Conservation (phyloP, 2,113 vertebrate genomes). For the Bettongia penicillata region DNA sequence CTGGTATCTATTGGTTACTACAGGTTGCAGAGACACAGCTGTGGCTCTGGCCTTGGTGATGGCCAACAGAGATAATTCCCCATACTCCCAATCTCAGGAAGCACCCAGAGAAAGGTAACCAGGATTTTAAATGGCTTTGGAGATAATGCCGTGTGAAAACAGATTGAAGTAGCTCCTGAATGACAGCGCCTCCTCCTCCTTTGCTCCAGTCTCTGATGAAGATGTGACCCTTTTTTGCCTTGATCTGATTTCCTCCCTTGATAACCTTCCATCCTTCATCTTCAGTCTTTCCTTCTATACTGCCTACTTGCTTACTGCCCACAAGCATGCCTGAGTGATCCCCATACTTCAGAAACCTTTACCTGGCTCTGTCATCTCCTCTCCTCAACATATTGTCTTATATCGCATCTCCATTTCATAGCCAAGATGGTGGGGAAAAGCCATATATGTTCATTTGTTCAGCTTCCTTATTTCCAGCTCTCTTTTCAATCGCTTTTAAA, state of each 20-base stretch:
- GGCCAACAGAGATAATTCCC: background rate
- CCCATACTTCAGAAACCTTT: too few species aligned
- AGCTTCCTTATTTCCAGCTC: background rate
- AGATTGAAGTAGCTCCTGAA: background rate
- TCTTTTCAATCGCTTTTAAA: background rate
- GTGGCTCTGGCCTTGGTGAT: background rate
- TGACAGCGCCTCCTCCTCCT: background rate
- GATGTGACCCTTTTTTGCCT: too few species aligned
- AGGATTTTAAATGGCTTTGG: background rate
- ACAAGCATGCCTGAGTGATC: background rate
- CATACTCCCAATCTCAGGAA: background rate
- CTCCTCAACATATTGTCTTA: background rate
- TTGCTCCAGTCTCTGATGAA: background rate
- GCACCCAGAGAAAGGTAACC: background rate
- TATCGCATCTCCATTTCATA: background rate
- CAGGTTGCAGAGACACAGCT: background rate
- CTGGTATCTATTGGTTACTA: background rate
- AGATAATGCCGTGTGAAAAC: background rate
- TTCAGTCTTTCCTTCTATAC: background rate
- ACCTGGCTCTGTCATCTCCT: background rate
- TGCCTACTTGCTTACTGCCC: background rate
- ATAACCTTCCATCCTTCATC: background rate
- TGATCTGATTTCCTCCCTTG: background rate
- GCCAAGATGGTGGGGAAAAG: background rate
- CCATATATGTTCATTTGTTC: background rate